phyloP scores from a whole-genome alignment of 2,888 invertebrate genomes.

The Cryptocephalus primarius region DNA sequence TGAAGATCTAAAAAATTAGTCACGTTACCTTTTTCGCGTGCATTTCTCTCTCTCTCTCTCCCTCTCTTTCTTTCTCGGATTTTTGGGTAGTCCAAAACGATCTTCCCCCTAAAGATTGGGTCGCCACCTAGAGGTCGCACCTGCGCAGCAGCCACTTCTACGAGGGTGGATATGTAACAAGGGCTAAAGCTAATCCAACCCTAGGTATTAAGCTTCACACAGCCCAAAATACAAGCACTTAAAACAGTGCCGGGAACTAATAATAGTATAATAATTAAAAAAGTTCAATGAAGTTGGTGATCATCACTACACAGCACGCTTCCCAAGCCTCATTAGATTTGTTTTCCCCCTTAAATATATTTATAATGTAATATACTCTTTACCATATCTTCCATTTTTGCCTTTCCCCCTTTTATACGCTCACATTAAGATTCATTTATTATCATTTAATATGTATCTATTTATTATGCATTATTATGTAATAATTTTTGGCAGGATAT shows the following conservation, averaged over 20 bases:
- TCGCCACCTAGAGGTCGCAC: slow-evolving; percentile 21
- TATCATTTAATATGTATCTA: slow-evolving; percentile 22
- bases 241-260: slow-evolving; percentile 54
- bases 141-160: slow-evolving; percentile 31
- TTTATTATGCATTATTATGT: slow-evolving; percentile 25
- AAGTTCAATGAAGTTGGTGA: slow-evolving; percentile 31
- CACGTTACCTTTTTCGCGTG: too few relatives aligned
- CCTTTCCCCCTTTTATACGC: slow-evolving; percentile 2
- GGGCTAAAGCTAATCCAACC: slow-evolving; percentile 45
- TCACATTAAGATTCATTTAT: slow-evolving; percentile 23
- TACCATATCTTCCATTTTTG: not conserved
- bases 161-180: slow-evolving; percentile 44
- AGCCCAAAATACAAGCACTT: slow-evolving; percentile 56
- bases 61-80: too few relatives aligned
- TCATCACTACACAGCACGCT: slow-evolving; percentile 38
- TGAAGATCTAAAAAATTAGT: too few relatives aligned
- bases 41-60: too few relatives aligned
- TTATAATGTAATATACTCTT: too few relatives aligned
- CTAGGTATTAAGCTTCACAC: slow-evolving; percentile 48
- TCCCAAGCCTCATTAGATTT: slow-evolving; percentile 8
- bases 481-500: slow-evolving; percentile 39
- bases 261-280: slow-evolving; percentile 23
- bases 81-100: too few relatives aligned
- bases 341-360: too few relatives aligned
- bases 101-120: not conserved